Evolutionary conservation across 2,888 invertebrate species (phyloP), one percentile per base, ranked within the genome.

Genomic region (Leucoma salicis): DNA sequence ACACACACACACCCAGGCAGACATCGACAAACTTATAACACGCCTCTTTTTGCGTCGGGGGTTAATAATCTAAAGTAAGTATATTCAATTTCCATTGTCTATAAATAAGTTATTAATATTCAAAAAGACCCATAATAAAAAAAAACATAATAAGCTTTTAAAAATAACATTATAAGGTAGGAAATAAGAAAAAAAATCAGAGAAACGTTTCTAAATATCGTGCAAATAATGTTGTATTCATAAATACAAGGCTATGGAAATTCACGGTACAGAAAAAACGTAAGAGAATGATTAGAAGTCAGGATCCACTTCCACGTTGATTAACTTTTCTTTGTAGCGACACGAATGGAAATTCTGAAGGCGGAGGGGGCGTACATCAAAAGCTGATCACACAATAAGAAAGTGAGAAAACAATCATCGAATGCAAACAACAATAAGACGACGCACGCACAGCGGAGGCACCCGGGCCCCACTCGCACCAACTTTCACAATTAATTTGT

Each of bases 401-500:
- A 51, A 58, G 58, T 55, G 50, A 49, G 45, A 40, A 53, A 60
- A 60, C 59, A 59, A 58, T 61, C 46, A 56, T 48, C 49, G 53
- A 55, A 55, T 39, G 51, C 44, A 55, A 60, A 53, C 49, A 57
- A 53, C 44, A 54, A 53, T 44, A 44, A 41, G 29, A 39, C 47
- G 34, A 32, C 34, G 35, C 47, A 42, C 52, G 39, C 53, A 50
- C 43, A 39, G 27, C 45, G 39, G 29, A 34, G 32, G 42, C 35
- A 11, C 29, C 32, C 25, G 38, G 35, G 33, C 38, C 13, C 28
- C 13, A 13, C 29, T 29, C 29, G 29, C 29, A 6, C 31, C 38
- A 63, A 69, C 46, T 62, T 69, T 60, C 39, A 45, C 48, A 64
- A 66, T 69, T 64, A 68, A 60, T 55, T 58, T 55, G 34, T 31